Base-by-base conservation (phyloP, 2,888 invertebrate genomes). In the Mimumesa dahlbomi region DNA sequence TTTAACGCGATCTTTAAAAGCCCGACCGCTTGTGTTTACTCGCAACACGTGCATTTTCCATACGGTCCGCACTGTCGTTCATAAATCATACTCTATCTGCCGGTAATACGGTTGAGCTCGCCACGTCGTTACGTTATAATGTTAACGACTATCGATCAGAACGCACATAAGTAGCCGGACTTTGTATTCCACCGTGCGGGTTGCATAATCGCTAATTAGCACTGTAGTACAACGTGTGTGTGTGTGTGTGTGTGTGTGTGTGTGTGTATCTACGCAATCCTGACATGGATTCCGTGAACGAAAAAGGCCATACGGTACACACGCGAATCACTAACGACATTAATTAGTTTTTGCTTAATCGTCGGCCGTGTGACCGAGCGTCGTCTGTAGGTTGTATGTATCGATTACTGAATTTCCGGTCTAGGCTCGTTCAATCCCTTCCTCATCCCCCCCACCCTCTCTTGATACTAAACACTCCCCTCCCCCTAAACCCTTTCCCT, bases 81-180 rank as follows among this genome's bases (percentile, higher is more conserved):
- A 65, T 74, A 74, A 74, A 73, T 77, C 77, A 74, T 67, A 42
- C 38, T n/a, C 59, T 54, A 61, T 71, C 58, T 56, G 43, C 57
- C 22, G 46, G 43, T 59, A 59, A 56, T 63, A 46, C 43, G 54
- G 42, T 14, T 62, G 52, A 38, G 48, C 58, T 42, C 45, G 66
- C 36, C 56, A 53, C 59, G 49, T 58, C 63, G 63, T 71, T 64
- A 53, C 52, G 62, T 67, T 75, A n/a, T n/a, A 73, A 70, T 66
- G 59, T 75, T 77, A 77, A 73, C 62, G 56, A 42, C 49, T 70
- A 77, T 73, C 75, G 77, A 75, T 75, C 73, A 70, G 54, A 48
- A 53, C 13, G 70, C 61, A 54, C 53, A 48, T 38, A 71, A 71
- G 71, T 66, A 56, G 25, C 22, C 38, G 13, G 18, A 18, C 64